Percentiles rank a stretch among this genome's conserved stretches.
Evolutionary conservation across 2,797 vertebrate genomes (phyloP).

Genomic region (Moxostoma hubbsi): DNA sequence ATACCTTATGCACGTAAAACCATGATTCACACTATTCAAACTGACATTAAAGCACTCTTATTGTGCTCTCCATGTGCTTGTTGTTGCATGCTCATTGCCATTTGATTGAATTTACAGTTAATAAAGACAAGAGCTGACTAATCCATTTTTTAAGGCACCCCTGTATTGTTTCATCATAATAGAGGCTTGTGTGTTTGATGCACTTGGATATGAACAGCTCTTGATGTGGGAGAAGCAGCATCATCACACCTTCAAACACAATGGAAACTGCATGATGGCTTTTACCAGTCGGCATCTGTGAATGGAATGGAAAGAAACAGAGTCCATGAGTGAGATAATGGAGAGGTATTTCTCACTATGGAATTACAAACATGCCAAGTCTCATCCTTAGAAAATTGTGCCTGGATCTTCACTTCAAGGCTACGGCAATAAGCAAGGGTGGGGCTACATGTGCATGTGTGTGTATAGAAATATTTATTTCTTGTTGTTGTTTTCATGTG

Average conservation of each 20-base stretch:
- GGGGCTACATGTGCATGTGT: too few relatives aligned
- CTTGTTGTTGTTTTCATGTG: too few relatives aligned
- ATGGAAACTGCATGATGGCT: background rate
- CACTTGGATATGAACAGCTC: background rate
- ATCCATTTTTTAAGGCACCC: background rate
- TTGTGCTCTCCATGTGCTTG: constrained; percentile 3
- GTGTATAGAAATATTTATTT: too few relatives aligned
- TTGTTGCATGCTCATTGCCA: background rate
- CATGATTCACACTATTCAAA: background rate
- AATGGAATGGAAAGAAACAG: background rate
- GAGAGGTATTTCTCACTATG: background rate
- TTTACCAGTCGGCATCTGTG: background rate
- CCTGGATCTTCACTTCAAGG: background rate
- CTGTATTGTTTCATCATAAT: constrained; percentile 7
- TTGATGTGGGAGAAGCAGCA: constrained; percentile 4
- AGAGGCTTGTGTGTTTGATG: background rate
- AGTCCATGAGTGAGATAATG: background rate
- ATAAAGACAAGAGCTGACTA: constrained; percentile 27
- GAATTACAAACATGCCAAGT: background rate
- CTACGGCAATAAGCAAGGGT: too few relatives aligned
- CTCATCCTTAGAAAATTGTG: background rate
- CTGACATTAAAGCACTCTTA: background rate
- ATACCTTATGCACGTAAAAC: background rate
- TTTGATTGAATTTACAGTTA: constrained; percentile 28
- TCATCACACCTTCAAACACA: constrained; percentile 8